These are phyloP conservation scores for Chloropsis cyanopogon DNA, from an alignment of 2,113 vertebrate species.

Conservation along the genomic window DNA sequence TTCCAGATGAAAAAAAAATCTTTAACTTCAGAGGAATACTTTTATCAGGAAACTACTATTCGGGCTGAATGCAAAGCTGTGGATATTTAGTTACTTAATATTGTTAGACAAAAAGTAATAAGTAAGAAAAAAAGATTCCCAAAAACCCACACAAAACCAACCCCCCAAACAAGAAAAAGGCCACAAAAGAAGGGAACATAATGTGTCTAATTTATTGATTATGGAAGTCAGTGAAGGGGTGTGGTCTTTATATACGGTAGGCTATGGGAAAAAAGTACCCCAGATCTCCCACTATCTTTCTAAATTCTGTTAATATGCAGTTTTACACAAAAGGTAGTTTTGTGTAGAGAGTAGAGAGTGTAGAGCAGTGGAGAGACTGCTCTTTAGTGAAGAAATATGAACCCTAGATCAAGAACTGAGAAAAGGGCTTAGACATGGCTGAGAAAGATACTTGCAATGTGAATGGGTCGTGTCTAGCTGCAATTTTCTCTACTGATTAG, in stretches of 20 bases:
- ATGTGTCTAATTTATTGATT: background rate
- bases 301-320: background rate
- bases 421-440: accelerated
- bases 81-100: background rate
- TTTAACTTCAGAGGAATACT: background rate
- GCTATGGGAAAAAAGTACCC: background rate
- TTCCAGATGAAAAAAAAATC: background rate
- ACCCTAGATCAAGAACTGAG: background rate
- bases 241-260: background rate
- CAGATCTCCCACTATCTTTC: background rate
- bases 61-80: background rate
- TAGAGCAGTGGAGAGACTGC: background rate
- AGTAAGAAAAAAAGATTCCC: background rate
- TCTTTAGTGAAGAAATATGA: background rate
- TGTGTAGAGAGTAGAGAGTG: no score
- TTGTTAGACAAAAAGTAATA: background rate
- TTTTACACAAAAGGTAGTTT: background rate
- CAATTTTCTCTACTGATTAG: background rate
- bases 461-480: background rate
- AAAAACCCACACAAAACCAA: background rate
- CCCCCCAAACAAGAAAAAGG: background rate
- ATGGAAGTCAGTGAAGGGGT: background rate
- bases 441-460: background rate
- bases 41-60: background rate
- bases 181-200: background rate